Percentiles rank a stretch among this genome's conserved stretches.
phyloP scores from a whole-genome alignment of 2,113 vertebrate genomes.

The Mustela nigripes region DNA sequence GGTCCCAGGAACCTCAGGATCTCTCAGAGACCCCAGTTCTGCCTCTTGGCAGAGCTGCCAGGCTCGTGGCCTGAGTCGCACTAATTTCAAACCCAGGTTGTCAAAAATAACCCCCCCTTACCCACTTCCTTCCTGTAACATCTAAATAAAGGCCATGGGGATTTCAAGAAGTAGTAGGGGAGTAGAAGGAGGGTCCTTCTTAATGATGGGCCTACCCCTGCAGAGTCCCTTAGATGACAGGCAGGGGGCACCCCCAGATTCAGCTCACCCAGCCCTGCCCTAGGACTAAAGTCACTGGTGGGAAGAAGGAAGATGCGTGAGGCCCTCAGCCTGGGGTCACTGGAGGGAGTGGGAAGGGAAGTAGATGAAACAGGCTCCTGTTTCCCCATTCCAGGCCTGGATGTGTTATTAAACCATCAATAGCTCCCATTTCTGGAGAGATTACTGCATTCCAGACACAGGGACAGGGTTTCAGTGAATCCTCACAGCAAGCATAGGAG shows the following conservation, averaged over 20 bases:
- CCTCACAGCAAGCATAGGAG: background rate
- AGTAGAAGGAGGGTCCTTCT: background rate
- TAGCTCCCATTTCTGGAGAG: background rate
- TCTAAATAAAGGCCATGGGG: conserved; percentile 82
- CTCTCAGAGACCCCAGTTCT: background rate
- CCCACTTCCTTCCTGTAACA: conserved; percentile 80
- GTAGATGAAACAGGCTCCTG: background rate
- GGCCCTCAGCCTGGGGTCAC: conserved; percentile 14
- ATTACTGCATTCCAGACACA: background rate
- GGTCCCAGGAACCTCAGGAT: background rate
- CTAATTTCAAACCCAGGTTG: conserved; percentile 78
- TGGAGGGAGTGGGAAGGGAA: background rate
- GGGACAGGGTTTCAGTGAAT: background rate
- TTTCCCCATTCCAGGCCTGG: background rate
- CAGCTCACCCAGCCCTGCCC: background rate
- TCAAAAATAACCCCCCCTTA: conserved; percentile 75
- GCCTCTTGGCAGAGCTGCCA: background rate
- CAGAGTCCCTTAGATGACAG: background rate
- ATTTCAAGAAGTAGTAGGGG: conserved; percentile 61
- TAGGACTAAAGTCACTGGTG: background rate
- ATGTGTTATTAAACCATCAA: background rate
- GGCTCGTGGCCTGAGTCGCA: background rate
- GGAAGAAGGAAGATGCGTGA: background rate
- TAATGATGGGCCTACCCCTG: background rate
- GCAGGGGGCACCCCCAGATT: background rate